A percentile compares a stretch with the other conserved stretches of the same genome.
phyloP scores from a whole-genome alignment of 2,797 vertebrate genomes.

The Pyrocephalus nanus region DNA sequence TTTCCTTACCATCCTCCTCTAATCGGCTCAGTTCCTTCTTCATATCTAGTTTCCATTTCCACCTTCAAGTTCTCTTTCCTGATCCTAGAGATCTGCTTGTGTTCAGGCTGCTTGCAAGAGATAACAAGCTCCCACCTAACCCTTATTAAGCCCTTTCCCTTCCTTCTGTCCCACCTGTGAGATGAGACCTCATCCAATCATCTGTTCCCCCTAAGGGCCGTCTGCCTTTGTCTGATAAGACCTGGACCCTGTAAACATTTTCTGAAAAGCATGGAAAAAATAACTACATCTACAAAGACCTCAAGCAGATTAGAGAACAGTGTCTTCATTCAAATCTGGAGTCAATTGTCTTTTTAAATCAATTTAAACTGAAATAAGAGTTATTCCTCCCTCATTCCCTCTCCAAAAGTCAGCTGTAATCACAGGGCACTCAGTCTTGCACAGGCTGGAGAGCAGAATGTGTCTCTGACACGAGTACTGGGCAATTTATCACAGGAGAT shows the following conservation, averaged over 20 bases:
- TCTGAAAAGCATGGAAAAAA: neutral
- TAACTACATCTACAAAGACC: neutral
- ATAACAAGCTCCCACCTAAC: neutral
- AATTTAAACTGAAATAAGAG: neutral
- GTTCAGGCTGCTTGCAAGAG: neutral
- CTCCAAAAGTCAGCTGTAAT: neutral
- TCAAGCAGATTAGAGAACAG: neutral
- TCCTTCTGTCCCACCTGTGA: neutral
- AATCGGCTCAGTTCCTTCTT: neutral
- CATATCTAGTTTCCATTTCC: neutral
- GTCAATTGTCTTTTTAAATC: neutral
- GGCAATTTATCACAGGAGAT: constrained; percentile 55
- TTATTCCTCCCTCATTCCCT: neutral
- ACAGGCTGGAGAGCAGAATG: neutral
- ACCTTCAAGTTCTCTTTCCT: neutral
- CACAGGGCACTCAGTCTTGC: neutral
- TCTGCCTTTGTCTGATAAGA: neutral
- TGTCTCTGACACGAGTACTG: neutral
- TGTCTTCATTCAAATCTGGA: neutral
- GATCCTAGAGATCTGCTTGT: neutral
- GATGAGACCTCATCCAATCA: neutral
- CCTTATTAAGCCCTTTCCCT: neutral
- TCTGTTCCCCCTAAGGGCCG: neutral
- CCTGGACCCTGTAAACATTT: neutral
- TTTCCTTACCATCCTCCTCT: neutral